phyloP scores from a whole-genome alignment of 2,797 vertebrate species.

The Oryzias dopingdopingensis region DNA sequence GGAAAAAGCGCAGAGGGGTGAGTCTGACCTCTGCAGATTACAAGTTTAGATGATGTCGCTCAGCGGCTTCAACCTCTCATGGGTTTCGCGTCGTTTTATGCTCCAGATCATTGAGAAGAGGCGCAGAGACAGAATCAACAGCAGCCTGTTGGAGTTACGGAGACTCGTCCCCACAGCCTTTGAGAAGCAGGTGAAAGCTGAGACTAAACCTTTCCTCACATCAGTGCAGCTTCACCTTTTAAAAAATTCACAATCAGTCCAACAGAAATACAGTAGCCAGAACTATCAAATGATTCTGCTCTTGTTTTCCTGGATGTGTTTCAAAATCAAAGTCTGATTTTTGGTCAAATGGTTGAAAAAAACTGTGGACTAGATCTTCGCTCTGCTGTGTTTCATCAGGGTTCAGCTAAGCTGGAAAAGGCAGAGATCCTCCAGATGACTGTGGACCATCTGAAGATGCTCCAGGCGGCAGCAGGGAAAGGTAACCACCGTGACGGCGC shows the following conservation, averaged over 20 bases:
- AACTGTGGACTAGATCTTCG: too few relatives aligned
- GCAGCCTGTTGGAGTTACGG: constrained; percentile 90
- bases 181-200: constrained; percentile 87
- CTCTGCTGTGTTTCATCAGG: constrained; percentile 71
- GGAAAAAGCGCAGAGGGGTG: constrained; percentile 96
- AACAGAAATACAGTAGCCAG: too few relatives aligned
- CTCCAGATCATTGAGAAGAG: constrained; percentile 94
- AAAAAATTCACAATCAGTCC: too few relatives aligned
- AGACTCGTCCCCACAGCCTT: constrained; percentile 90
- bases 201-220: too few relatives aligned
- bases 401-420: constrained; percentile 95
- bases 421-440: constrained; percentile 92
- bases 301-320: too few relatives aligned
- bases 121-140: constrained; percentile 95
- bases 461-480: constrained; percentile 91
- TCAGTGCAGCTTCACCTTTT: too few relatives aligned
- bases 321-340: too few relatives aligned
- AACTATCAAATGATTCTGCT: too few relatives aligned
- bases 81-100: background rate
- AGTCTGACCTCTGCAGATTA: background rate
- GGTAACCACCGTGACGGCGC: constrained; percentile 76
- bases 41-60: too few relatives aligned
- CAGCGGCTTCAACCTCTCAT: too few relatives aligned
- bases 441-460: constrained; percentile 94
- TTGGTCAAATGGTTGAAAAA: too few relatives aligned